Evolutionary conservation across 2,113 vertebrate species (phyloP).

Genomic region (Cynopterus brachyotis): DNA sequence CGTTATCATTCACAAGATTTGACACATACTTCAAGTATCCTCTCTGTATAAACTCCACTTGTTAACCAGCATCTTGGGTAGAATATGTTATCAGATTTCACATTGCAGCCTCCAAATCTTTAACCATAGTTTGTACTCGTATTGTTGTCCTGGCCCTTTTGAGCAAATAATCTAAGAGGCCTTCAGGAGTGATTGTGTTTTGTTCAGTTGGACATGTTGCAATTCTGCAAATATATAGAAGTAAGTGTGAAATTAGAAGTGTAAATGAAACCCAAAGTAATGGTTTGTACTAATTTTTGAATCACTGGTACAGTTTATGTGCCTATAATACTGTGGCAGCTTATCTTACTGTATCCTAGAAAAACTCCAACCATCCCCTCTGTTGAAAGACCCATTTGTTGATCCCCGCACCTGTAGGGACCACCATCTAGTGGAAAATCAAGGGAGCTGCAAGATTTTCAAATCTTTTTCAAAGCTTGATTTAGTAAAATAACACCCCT

Average conservation of each 20-base stretch:
- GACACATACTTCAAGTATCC: background rate
- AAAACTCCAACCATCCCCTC: background rate
- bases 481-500: background rate
- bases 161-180: background rate
- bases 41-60: background rate
- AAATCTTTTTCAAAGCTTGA: background rate
- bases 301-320: background rate
- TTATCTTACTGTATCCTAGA: background rate
- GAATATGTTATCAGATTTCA: background rate
- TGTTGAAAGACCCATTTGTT: background rate
- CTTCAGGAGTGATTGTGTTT: background rate
- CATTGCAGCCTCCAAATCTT: background rate
- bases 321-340: background rate
- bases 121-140: background rate
- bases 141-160: background rate
- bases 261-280: background rate
- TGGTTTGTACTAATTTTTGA: background rate
- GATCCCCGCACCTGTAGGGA: background rate
- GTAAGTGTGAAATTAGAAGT: background rate
- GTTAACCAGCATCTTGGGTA: background rate
- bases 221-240: background rate
- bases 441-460: background rate
- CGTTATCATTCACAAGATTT: background rate
- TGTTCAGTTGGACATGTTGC: background rate
- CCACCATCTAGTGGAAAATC: conserved; percentile 44